These are phyloP conservation scores for Phaonia tiefii DNA, from an alignment of 2,888 invertebrate genomes.

Conservation along the genomic window DNA sequence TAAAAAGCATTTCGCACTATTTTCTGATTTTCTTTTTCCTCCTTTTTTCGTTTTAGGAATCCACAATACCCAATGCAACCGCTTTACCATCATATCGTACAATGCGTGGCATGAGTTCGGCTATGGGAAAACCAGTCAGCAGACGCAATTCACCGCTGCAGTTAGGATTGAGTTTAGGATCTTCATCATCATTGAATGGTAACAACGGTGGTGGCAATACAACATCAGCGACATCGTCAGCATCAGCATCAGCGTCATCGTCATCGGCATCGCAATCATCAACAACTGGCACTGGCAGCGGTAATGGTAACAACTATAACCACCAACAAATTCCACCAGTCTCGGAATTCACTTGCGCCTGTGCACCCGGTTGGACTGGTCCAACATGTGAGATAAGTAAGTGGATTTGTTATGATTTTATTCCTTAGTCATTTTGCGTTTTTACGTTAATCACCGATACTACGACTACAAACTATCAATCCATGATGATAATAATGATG, in stretches of 20 bases:
- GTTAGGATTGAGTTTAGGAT: conserved; percentile 72
- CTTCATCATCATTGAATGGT: conserved; percentile 64
- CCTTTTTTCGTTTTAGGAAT: conserved; percentile 66
- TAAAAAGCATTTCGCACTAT: conserved; percentile 10
- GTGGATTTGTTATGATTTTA: conserved; percentile 72
- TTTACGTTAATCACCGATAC: conserved; percentile 56
- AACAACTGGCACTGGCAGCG: conserved; percentile 49
- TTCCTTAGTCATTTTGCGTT: conserved; percentile 11
- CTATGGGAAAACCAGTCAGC: conserved; percentile 80
- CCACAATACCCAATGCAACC: conserved; percentile 69
- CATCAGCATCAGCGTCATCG: conserved; percentile 53
- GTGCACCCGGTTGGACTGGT: conserved; percentile 92
- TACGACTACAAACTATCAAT: no score
- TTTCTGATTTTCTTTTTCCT: conserved; percentile 6
- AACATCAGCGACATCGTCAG: conserved; percentile 53
- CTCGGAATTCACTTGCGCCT: conserved; percentile 87
- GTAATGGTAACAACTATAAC: conserved; percentile 65
- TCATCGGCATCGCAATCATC: no score
- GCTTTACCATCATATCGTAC: conserved; percentile 84
- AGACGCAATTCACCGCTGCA: conserved; percentile 75
- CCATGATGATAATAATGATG: no score
- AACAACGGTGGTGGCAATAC: conserved; percentile 38
- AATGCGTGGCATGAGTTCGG: conserved; percentile 81
- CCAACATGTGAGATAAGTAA: conserved; percentile 88
- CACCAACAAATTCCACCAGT: conserved; percentile 74